Conservation (phyloP, 2,888 invertebrate genomes). For the Lampropteryx suffumata region DNA sequence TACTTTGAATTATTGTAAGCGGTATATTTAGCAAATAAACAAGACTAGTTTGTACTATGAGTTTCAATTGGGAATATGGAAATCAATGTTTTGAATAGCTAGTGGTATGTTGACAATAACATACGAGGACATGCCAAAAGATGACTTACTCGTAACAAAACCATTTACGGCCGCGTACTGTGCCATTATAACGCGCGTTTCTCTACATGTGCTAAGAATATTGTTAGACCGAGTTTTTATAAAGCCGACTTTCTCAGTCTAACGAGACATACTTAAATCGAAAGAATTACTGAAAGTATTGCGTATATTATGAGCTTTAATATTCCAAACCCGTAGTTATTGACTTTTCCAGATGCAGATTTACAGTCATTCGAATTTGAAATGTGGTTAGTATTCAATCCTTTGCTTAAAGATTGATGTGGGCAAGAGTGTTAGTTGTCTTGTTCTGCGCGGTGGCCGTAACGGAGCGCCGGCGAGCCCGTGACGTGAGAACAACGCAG, state of each 20-base stretch:
- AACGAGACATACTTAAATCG: too few relatives aligned
- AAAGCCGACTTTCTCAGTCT: too few relatives aligned
- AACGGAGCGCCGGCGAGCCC: constrained; percentile 39
- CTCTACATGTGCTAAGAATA: too few relatives aligned
- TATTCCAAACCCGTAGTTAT: too few relatives aligned
- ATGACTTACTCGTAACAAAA: constrained; percentile 2
- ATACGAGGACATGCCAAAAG: neutral
- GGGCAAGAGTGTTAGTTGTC: constrained; percentile 6
- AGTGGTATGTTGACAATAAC: constrained; percentile 20
- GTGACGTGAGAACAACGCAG: constrained; percentile 60
- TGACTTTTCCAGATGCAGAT: too few relatives aligned
- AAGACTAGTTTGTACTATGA: constrained; percentile 12
- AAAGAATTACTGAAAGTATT: too few relatives aligned
- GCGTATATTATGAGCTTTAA: too few relatives aligned
- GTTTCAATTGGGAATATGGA: constrained; percentile 17
- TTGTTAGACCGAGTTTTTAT: too few relatives aligned
- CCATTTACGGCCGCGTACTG: neutral
- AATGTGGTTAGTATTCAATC: neutral
- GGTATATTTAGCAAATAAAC: constrained; percentile 38
- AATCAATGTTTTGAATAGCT: constrained; percentile 25
- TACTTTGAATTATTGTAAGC: constrained; percentile 42
- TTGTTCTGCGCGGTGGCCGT: constrained; percentile 20
- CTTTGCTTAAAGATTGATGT: neutral
- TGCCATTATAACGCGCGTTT: neutral
- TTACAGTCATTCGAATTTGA: neutral